phyloP scores from a whole-genome alignment of 2,797 vertebrate species.

The Rhadinocentrus ornatus region DNA sequence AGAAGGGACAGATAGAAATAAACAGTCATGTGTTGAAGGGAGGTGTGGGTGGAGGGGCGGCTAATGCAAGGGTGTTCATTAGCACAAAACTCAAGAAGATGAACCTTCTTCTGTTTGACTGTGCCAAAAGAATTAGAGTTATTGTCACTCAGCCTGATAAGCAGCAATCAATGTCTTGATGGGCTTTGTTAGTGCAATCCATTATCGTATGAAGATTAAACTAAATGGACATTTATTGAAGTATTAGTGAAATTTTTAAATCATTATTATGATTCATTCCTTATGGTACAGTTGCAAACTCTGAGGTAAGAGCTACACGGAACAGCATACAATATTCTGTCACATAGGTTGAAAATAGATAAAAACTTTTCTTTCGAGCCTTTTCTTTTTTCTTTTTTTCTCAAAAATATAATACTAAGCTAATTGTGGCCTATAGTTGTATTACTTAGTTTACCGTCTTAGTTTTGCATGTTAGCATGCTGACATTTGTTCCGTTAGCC shows the following conservation, averaged over 20 bases:
- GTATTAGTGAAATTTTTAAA: conserved; percentile 13
- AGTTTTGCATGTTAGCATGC: neutral
- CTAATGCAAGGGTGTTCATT: conserved; percentile 68
- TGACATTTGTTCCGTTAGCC: neutral
- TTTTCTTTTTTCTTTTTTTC: neutral
- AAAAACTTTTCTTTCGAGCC: neutral
- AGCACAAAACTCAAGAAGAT: conserved; percentile 61
- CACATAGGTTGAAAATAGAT: neutral
- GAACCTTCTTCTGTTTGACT: conserved; percentile 45
- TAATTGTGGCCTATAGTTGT: neutral
- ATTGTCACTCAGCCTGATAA: conserved; percentile 60
- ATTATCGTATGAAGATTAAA: conserved; percentile 27
- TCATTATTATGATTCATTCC: neutral
- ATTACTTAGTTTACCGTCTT: neutral
- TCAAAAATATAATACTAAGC: neutral
- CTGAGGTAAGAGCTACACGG: neutral
- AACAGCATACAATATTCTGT: neutral
- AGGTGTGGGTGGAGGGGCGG: conserved; percentile 55
- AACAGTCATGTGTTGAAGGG: conserved; percentile 67
- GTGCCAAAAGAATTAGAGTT: conserved; percentile 65
- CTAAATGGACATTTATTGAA: conserved; percentile 20
- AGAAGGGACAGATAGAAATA: conserved; percentile 65
- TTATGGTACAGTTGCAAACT: neutral
- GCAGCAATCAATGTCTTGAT: conserved; percentile 62
- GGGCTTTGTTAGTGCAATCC: conserved; percentile 20